A percentile compares a stretch with the other conserved stretches of the same genome.
phyloP scores from a whole-genome alignment of 2,888 invertebrate genomes.

The Mylabris sibirica region DNA sequence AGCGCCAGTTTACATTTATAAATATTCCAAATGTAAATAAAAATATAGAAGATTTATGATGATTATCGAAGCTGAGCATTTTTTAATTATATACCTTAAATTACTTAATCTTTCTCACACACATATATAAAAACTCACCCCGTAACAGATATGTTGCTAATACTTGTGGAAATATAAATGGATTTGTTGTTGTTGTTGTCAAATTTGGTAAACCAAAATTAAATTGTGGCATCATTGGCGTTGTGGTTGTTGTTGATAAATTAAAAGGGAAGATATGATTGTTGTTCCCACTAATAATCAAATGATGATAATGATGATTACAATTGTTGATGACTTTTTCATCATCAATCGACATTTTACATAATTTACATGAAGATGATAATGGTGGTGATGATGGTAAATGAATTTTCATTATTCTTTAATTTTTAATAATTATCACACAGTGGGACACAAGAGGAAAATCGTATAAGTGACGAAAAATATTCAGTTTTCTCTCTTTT shows the following conservation, averaged over 20 bases:
- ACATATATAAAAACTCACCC: slow-evolving; percentile 61
- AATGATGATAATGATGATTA: slow-evolving; percentile 21
- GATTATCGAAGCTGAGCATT: neutral
- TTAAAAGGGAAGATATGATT: neutral
- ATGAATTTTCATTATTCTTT: slow-evolving; percentile 54
- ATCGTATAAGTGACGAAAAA: slow-evolving; percentile 48
- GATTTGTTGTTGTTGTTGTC: slow-evolving; percentile 43
- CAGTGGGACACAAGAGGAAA: too few relatives aligned
- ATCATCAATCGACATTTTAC: slow-evolving; percentile 55
- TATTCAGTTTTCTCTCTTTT: neutral
- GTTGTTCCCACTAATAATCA: neutral
- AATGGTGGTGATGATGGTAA: slow-evolving; percentile 41
- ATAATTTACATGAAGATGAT: slow-evolving; percentile 54
- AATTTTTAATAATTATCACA: slow-evolving; percentile 38
- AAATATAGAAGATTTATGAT: neutral
- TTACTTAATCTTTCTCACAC: neutral
- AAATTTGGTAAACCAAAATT: slow-evolving; percentile 58
- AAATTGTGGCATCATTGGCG: slow-evolving; percentile 46
- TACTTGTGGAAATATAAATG: slow-evolving; percentile 66
- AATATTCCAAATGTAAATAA: neutral
- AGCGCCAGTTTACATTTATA: neutral
- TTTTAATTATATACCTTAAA: neutral
- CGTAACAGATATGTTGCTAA: slow-evolving; percentile 70
- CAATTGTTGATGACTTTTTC: slow-evolving; percentile 43
- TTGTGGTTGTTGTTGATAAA: neutral